phyloP scores from a whole-genome alignment of 2,797 vertebrate genomes.

The Coreius guichenoti region DNA sequence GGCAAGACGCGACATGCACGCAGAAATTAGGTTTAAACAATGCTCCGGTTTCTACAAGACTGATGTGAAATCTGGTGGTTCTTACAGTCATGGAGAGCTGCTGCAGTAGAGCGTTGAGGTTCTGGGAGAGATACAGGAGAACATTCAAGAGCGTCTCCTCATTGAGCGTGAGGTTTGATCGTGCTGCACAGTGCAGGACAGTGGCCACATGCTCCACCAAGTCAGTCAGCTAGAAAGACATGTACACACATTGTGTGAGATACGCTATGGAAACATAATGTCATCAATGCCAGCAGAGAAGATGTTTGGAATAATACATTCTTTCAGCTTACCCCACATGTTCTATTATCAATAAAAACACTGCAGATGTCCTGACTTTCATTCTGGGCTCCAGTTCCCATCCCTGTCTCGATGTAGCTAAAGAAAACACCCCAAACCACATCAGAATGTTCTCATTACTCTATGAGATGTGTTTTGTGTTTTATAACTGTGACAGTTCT shows the following conservation, averaged over 20 bases:
- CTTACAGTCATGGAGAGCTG: conserved; percentile 70
- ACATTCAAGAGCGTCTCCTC: conserved; percentile 66
- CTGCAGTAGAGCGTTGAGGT: conserved; percentile 68
- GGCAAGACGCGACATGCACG: background rate
- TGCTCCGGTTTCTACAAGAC: background rate
- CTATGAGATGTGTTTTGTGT: background rate
- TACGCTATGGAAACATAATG: background rate
- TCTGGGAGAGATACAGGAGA: conserved; percentile 66
- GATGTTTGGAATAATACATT: background rate
- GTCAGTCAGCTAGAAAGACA: conserved; percentile 69
- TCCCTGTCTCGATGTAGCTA: conserved; percentile 69
- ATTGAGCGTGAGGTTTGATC: conserved; percentile 67
- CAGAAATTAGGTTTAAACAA: background rate
- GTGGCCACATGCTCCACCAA: conserved; percentile 70
- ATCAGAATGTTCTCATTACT: background rate
- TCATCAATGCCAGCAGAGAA: background rate
- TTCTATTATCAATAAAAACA: conserved; percentile 67
- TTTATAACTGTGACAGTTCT: background rate
- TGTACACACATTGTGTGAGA: background rate
- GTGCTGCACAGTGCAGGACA: conserved; percentile 72
- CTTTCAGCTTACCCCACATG: conserved; percentile 73
- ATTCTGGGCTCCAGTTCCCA: conserved; percentile 20
- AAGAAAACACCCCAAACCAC: background rate
- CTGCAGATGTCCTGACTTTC: conserved; percentile 72
- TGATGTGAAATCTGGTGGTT: background rate